Percentiles rank a stretch among this genome's conserved stretches.
These are phyloP conservation scores for Coccyzus lansbergi DNA, from an alignment of 2,797 vertebrate genomes.

Conservation along the genomic window DNA sequence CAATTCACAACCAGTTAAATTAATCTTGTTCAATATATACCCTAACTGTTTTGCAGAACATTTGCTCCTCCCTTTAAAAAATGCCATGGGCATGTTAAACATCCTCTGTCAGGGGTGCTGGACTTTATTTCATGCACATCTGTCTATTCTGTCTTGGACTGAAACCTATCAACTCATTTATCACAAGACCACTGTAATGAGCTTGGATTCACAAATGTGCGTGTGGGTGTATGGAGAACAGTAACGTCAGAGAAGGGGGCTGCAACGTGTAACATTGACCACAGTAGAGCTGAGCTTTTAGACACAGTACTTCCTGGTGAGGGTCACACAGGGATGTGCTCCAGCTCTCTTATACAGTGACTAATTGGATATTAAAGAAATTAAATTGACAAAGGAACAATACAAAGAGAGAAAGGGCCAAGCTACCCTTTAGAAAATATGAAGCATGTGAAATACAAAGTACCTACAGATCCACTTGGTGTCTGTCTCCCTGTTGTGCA, in stretches of 20 bases:
- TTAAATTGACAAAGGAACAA: not conserved
- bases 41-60: not conserved
- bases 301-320: not conserved
- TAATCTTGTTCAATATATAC: not conserved
- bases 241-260: not conserved
- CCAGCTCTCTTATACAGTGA: not conserved
- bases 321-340: too few species aligned
- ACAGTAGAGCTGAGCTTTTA: not conserved
- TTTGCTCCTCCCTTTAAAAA: not conserved
- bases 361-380: not conserved
- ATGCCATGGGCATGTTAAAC: not conserved
- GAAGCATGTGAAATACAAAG: not conserved
- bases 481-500: not conserved
- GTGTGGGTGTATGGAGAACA: accelerated
- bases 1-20: not conserved
- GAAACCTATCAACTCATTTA: not conserved
- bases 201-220: not conserved
- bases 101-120: not conserved
- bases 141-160: not conserved
- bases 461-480: not conserved
- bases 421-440: not conserved
- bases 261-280: not conserved
- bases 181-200: not conserved
- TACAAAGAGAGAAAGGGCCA: not conserved
- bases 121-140: not conserved